phyloP scores from a whole-genome alignment of 2,888 invertebrate genomes.

The Heliconius cydno region DNA sequence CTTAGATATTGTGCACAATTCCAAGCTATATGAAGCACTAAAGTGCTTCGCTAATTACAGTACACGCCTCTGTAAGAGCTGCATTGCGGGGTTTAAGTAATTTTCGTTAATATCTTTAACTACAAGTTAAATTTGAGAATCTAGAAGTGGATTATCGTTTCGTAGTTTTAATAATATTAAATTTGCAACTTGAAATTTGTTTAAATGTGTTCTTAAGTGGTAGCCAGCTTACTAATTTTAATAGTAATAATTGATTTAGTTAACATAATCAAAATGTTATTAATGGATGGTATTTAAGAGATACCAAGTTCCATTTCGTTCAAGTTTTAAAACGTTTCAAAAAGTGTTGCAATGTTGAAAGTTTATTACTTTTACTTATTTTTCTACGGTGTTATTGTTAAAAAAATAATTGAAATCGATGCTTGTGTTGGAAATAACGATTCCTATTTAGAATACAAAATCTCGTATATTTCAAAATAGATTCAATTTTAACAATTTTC shows the following conservation, averaged over 20 bases:
- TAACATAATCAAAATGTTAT: too few species aligned
- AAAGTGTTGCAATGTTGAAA: too few species aligned
- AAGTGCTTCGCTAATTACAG: constrained; percentile 72
- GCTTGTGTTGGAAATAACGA: too few species aligned
- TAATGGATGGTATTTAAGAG: too few species aligned
- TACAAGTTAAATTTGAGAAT: constrained; percentile 51
- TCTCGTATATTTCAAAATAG: neutral
- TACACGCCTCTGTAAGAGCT: constrained; percentile 61
- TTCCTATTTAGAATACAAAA: neutral
- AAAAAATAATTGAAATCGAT: too few species aligned
- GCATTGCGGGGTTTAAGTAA: constrained; percentile 73
- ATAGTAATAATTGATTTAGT: too few species aligned
- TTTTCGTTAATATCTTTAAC: constrained; percentile 70
- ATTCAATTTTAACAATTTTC: neutral
- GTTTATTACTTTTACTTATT: too few species aligned
- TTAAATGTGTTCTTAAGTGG: neutral
- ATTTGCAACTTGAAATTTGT: neutral
- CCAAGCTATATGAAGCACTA: constrained; percentile 52
- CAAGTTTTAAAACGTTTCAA: too few species aligned
- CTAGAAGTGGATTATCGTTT: constrained; percentile 37
- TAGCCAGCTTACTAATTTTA: neutral
- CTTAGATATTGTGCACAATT: constrained; percentile 53
- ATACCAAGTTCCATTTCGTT: too few species aligned
- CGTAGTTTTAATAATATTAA: constrained; percentile 32
- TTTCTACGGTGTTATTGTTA: too few species aligned